Conservation (phyloP, 2,113 vertebrate genomes). For the Gymnobelideus leadbeateri region DNA sequence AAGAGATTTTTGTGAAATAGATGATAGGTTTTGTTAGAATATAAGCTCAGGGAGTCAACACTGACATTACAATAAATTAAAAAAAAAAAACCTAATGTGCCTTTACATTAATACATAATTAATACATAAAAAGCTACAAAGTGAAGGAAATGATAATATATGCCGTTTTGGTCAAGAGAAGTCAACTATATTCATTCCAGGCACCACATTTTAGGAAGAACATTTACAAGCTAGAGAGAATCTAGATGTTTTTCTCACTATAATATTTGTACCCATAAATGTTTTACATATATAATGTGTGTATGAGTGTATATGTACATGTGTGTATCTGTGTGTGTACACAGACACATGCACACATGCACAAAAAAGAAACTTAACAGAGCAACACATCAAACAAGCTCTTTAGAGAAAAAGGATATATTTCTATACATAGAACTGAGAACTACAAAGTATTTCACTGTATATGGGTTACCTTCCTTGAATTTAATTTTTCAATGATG, state of each 20-base stretch:
- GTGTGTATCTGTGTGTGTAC: not conserved
- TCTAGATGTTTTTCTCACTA: not conserved
- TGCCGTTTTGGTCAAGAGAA: not conserved
- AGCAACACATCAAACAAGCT: not conserved
- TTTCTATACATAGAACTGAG: not conserved
- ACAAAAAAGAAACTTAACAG: not conserved
- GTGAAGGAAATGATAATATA: not conserved
- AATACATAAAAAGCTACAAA: not conserved
- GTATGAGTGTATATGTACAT: no score
- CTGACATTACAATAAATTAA: not conserved
- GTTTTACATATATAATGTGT: not conserved
- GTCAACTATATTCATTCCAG: not conserved
- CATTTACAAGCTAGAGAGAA: not conserved
- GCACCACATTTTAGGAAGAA: not conserved
- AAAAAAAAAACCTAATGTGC: not conserved
- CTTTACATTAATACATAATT: no score
- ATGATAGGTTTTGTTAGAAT: not conserved
- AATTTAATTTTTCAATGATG: not conserved
- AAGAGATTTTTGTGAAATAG: not conserved
- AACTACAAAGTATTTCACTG: not conserved
- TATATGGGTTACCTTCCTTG: not conserved
- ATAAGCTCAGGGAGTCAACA: not conserved
- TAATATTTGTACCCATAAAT: not conserved
- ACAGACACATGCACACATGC: no score
- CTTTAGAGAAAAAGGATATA: not conserved